Conservation (phyloP, 1,140 invertebrate species). For the Orius insidiosus region DNA sequence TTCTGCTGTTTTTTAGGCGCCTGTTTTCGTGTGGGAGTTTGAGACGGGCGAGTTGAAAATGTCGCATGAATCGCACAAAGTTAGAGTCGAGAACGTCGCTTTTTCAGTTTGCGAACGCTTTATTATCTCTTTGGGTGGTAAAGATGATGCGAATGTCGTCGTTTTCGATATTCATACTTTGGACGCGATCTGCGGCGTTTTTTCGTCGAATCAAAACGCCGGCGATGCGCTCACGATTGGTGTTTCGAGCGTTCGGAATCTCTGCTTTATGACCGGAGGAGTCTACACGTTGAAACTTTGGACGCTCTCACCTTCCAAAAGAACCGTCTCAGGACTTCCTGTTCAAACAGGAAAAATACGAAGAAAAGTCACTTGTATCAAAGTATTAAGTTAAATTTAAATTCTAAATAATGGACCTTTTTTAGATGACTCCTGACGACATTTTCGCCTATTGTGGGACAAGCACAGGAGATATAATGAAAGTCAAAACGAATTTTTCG, state of each 20-base stretch:
- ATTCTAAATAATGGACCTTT: no score
- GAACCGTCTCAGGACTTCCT: conserved; percentile 49
- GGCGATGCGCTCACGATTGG: conserved; percentile 42
- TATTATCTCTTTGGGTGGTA: conserved; percentile 69
- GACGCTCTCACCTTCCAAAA: conserved; percentile 50
- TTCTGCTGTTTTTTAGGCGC: conserved; percentile 34
- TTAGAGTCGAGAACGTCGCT: conserved; percentile 58
- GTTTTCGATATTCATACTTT: conserved; percentile 48
- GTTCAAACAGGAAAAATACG: conserved; percentile 52
- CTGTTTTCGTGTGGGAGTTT: conserved; percentile 76
- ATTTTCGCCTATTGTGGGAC: conserved; percentile 67
- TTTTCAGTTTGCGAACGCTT: conserved; percentile 67
- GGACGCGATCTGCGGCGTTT: conserved; percentile 42
- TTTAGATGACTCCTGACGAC: conserved; percentile 39
- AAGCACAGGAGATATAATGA: conserved; percentile 51
- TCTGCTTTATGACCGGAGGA: conserved; percentile 51
- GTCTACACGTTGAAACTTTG: conserved; percentile 55
- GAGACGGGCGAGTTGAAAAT: conserved; percentile 37
- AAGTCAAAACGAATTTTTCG: conserved; percentile 39
- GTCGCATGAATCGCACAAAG: conserved; percentile 67
- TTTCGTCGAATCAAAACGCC: conserved; percentile 42
- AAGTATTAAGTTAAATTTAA: conserved; percentile 25
- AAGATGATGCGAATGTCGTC: conserved; percentile 68
- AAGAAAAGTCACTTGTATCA: conserved; percentile 42
- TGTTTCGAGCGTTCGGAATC: conserved; percentile 33